Conservation (phyloP, 2,888 invertebrate genomes). For the Caenorhabditis uteleia region DNA sequence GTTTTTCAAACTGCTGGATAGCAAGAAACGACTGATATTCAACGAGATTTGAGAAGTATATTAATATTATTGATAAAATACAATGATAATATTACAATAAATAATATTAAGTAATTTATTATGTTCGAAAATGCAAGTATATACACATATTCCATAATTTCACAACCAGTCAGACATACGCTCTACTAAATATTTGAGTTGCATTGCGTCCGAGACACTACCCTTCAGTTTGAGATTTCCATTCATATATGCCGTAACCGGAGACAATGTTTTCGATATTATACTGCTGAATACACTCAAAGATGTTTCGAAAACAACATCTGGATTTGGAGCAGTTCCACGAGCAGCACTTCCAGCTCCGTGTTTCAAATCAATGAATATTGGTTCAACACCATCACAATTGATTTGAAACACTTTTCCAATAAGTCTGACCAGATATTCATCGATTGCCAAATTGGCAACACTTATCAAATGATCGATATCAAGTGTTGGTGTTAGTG, state of each 20-base stretch:
- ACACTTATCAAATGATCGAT: slow-evolving; percentile 48
- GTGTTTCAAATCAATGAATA: slow-evolving; percentile 51
- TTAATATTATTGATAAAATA: no score
- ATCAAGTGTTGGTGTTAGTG: slow-evolving; percentile 33
- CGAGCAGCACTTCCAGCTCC: slow-evolving; percentile 39
- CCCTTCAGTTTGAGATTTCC: slow-evolving; percentile 58
- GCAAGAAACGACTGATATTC: no score
- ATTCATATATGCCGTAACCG: slow-evolving; percentile 61
- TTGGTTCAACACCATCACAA: slow-evolving; percentile 41
- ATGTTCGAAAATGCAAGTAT: no score
- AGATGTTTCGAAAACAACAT: slow-evolving; percentile 41
- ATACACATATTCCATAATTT: slow-evolving; percentile 12
- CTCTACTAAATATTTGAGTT: slow-evolving; percentile 59
- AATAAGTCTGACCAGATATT: slow-evolving; percentile 40
- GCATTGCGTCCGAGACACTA: slow-evolving; percentile 57
- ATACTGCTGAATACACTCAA: slow-evolving; percentile 29
- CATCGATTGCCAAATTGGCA: slow-evolving; percentile 52
- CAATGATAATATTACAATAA: no score
- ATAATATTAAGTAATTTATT: no score
- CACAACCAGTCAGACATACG: slow-evolving; percentile 38
- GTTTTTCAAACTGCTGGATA: slow-evolving; percentile 3
- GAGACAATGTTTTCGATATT: slow-evolving; percentile 42
- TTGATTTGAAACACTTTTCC: slow-evolving; percentile 42
- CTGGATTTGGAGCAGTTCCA: slow-evolving; percentile 40
- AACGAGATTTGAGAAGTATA: no score